These are phyloP conservation scores for Calyptommatus sinebrachiatus DNA, from an alignment of 2,113 vertebrate species.

Conservation along the genomic window DNA sequence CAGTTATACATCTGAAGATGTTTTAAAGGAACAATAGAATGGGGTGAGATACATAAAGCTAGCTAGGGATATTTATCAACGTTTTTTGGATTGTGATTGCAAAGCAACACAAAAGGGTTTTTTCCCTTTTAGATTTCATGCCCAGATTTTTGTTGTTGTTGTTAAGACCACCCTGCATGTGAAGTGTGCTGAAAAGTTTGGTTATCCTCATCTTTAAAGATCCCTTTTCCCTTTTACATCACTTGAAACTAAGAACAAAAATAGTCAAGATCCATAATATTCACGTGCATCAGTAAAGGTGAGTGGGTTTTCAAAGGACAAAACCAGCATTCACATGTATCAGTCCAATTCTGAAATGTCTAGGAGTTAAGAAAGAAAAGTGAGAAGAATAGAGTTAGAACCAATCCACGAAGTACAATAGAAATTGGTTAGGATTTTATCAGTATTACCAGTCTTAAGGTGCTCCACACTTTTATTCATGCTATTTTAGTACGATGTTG, in stretches of 20 bases:
- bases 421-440: not conserved
- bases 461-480: too few species aligned
- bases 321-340: not conserved
- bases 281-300: too few species aligned
- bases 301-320: not conserved
- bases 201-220: not conserved
- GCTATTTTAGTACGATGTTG: too few species aligned
- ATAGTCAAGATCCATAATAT: not conserved
- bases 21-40: slow-evolving; percentile 32
- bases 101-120: not conserved
- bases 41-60: not conserved
- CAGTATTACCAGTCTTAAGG: not conserved
- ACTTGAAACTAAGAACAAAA: not conserved
- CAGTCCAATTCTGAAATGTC: not conserved
- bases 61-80: not conserved
- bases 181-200: not conserved
- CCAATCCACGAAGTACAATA: not conserved
- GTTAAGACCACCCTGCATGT: not conserved
- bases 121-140: not conserved
- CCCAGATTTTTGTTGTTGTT: too few species aligned
- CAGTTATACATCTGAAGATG: slow-evolving; percentile 11
- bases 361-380: not conserved
- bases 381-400: not conserved
- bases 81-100: not conserved
- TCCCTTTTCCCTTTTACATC: not conserved